Percentiles rank a stretch among this genome's conserved stretches.
Evolutionary conservation across 2,113 vertebrate genomes (phyloP).

Genomic region (Rhinogobius similis): DNA sequence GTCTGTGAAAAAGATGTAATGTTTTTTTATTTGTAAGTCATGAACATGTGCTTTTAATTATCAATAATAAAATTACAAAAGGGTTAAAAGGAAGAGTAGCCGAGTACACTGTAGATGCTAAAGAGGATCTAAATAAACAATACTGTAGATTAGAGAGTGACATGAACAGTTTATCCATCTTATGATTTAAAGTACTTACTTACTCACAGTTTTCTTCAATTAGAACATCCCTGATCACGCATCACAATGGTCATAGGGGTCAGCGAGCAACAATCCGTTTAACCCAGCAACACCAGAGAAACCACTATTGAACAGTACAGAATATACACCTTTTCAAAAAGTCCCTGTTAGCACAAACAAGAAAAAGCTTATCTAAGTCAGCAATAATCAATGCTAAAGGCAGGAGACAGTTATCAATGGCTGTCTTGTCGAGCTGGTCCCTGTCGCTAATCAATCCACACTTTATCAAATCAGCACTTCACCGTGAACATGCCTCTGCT

Average conservation of each 20-base stretch:
- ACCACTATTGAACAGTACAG: background rate
- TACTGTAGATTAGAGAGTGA: too few species aligned
- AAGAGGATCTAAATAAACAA: too few species aligned
- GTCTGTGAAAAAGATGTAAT: too few species aligned
- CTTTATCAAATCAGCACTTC: slow-evolving; percentile 46
- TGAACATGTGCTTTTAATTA: too few species aligned
- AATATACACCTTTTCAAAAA: background rate
- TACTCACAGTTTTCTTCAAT: background rate
- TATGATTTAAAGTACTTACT: too few species aligned
- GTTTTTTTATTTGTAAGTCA: too few species aligned
- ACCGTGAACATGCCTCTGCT: slow-evolving; percentile 7
- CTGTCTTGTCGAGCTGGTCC: slow-evolving; percentile 16
- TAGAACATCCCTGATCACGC: background rate
- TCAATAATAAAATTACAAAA: too few species aligned
- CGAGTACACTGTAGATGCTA: too few species aligned
- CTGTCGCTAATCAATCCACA: slow-evolving; percentile 44
- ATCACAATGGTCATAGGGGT: too few species aligned
- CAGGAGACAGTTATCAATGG: slow-evolving; percentile 46
- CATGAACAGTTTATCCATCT: too few species aligned
- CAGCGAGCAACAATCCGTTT: background rate
- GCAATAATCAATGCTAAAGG: slow-evolving; percentile 51
- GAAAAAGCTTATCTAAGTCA: slow-evolving; percentile 31
- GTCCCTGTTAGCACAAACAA: background rate
- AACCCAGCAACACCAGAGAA: background rate
- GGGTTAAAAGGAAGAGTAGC: too few species aligned